Conservation (phyloP, 2,888 invertebrate species). For the Tubulanus polymorphus region DNA sequence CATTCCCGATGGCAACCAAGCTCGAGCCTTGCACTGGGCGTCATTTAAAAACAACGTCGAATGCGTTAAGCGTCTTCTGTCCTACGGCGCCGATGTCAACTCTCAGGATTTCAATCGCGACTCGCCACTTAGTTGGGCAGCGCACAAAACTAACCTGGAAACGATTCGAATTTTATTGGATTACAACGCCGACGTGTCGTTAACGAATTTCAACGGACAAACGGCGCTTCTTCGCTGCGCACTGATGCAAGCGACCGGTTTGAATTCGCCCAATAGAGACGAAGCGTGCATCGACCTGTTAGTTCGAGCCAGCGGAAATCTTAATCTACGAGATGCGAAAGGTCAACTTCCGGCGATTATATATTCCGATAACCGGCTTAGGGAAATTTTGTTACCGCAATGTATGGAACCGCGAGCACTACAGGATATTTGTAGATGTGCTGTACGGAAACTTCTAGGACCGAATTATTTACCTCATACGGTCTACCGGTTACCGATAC, state of each 20-base stretch:
- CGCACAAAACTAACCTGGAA: constrained; percentile 41
- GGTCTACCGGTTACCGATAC: constrained; percentile 38
- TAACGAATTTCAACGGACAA: constrained; percentile 33
- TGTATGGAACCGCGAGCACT: constrained; percentile 31
- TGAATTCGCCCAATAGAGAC: constrained; percentile 40
- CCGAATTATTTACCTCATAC: constrained; percentile 38
- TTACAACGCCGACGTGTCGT: constrained; percentile 42
- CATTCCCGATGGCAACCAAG: constrained; percentile 37
- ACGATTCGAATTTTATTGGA: constrained; percentile 42
- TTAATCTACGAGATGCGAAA: constrained; percentile 30
- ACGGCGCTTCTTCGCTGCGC: constrained; percentile 38
- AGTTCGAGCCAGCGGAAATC: constrained; percentile 38
- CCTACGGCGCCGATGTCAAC: constrained; percentile 41
- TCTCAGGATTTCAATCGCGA: constrained; percentile 43
- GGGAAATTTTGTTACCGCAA: constrained; percentile 31
- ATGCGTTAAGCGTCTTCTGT: constrained; percentile 39
- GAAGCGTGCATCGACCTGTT: constrained; percentile 42
- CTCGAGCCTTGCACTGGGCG: constrained; percentile 52
- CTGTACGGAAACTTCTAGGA: constrained; percentile 35
- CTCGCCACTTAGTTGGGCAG: constrained; percentile 50
- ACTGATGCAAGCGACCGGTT: constrained; percentile 37
- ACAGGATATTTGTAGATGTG: constrained; percentile 34
- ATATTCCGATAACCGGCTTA: constrained; percentile 33
- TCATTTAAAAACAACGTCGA: constrained; percentile 44
- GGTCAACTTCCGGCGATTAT: constrained; percentile 30